Base-by-base conservation (phyloP, 2,113 vertebrate genomes). In the Corydoras sp. region DNA sequence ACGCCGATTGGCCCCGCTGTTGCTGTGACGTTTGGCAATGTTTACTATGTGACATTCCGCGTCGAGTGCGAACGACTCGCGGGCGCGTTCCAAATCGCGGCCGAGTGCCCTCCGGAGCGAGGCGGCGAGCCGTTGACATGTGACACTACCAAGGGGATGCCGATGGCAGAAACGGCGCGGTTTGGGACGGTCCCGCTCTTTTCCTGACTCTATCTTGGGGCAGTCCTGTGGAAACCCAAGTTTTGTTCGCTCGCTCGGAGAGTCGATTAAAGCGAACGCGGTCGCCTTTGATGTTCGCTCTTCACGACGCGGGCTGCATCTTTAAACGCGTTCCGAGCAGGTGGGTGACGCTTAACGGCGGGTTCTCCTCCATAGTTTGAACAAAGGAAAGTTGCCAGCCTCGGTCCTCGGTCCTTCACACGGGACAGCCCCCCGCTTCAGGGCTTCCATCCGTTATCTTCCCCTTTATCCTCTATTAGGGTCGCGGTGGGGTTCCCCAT, bases 41-140 rank as follows among this genome's bases (percentile, higher is more conserved):
- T 85, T 85, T 85, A 82, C 83, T 73, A 78, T 51, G 72, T 68
- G 78, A 76, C 67, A 35, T 65, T 71, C 59, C 58, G 66, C 66
- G 48, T 24, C 66, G 66, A 58, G 31, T 56, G 48, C n/a, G 32
- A 68, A 69, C 8, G 18, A 56, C 35, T 15, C 58, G 3, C 18
- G 67, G 67, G 11, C 9, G 56, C 9, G 49, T 49, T 18, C 4
- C 67, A 69, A 69, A 59, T 49, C 18, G 15, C 43, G 1, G 58
- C 11, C 4, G 10, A 49, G 56, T 14, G 11, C 18, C 48, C 55
- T 69, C 2, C 55, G 58, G 67, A 12, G 55, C 2, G 12, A 55
- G 12, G 2, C 9, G 18, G 3, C 10, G 30, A 5, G 1, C 35
- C 35, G 35, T 43, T 43, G 35, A 43, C 35, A 2, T 43, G 35